Percentiles rank a stretch among this genome's conserved stretches.
These are phyloP conservation scores for Drosophila gaucha DNA, from an alignment of 2,888 invertebrate species.

Conservation along the genomic window DNA sequence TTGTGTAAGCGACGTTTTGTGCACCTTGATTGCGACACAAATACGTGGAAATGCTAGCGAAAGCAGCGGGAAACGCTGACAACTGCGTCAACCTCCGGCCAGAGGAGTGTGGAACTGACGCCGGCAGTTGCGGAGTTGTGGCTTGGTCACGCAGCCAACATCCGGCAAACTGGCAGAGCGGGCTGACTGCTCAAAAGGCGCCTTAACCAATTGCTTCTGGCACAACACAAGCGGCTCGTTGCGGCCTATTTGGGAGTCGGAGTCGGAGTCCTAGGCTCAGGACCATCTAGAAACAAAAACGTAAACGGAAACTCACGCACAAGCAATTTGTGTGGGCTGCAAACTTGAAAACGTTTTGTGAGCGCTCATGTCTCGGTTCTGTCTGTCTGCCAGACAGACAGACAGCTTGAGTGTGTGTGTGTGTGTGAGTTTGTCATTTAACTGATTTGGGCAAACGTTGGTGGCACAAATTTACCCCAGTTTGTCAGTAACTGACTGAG, in stretches of 20 bases:
- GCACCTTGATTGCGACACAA: slow-evolving; percentile 68
- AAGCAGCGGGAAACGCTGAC: slow-evolving; percentile 17
- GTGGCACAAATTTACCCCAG: slow-evolving; percentile 28
- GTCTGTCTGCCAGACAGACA: slow-evolving; percentile 22
- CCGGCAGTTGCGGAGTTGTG: neutral
- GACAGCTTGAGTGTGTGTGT: neutral
- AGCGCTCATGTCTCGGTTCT: slow-evolving; percentile 45
- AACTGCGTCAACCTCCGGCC: slow-evolving; percentile 39
- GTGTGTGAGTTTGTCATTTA: slow-evolving; percentile 39
- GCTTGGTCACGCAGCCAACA: slow-evolving; percentile 36
- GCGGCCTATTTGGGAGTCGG: slow-evolving; percentile 39
- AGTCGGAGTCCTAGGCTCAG: slow-evolving; percentile 3
- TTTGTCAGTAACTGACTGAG: slow-evolving; percentile 37
- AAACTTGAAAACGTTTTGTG: slow-evolving; percentile 53
- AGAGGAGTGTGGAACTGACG: too few species aligned
- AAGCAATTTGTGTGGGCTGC: slow-evolving; percentile 45
- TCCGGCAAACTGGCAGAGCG: slow-evolving; percentile 2
- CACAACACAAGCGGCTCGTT: slow-evolving; percentile 42
- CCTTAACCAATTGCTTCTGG: slow-evolving; percentile 49
- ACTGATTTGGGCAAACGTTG: slow-evolving; percentile 46
- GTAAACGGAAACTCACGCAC: slow-evolving; percentile 51
- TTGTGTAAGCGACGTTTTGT: slow-evolving; percentile 48
- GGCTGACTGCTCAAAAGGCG: slow-evolving; percentile 21
- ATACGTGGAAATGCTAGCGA: slow-evolving; percentile 53
- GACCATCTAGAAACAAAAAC: slow-evolving; percentile 19